phyloP scores from a whole-genome alignment of 2,888 invertebrate species.

The Nysson spinosus region DNA sequence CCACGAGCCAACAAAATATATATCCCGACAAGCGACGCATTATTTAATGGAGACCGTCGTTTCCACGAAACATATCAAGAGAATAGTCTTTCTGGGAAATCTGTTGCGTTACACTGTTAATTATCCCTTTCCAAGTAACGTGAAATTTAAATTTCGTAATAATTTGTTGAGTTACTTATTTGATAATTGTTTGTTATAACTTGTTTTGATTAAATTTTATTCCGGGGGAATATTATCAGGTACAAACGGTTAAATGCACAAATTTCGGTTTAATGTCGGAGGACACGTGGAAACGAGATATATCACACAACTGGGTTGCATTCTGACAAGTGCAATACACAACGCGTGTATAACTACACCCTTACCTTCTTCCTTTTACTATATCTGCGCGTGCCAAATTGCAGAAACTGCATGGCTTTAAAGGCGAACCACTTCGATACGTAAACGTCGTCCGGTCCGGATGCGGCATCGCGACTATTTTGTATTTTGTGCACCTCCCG shows the following conservation, averaged over 20 bases:
- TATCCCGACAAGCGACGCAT: conserved; percentile 30
- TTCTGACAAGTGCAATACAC: not conserved
- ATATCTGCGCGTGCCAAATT: conserved; percentile 66
- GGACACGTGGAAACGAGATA: conserved; percentile 24
- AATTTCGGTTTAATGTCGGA: no score
- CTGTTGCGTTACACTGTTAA: conserved; percentile 8
- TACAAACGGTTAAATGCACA: no score
- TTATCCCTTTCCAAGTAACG: not conserved
- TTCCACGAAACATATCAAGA: conserved; percentile 19
- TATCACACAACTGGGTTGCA: conserved; percentile 12
- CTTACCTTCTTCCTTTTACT: conserved; percentile 65
- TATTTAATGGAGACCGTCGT: conserved; percentile 4
- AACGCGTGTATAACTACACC: not conserved
- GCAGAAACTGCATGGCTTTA: conserved; percentile 68
- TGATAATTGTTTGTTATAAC: no score
- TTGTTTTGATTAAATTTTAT: no score
- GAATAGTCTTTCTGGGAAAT: conserved; percentile 24
- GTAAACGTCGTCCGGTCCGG: conserved; percentile 64
- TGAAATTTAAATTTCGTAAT: not conserved
- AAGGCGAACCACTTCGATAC: conserved; percentile 70
- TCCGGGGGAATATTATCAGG: no score
- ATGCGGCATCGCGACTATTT: conserved; percentile 63
- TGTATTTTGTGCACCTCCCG: conserved; percentile 68
- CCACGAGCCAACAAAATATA: conserved; percentile 27
- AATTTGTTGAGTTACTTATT: no score